Conservation (phyloP, 2,797 vertebrate species). For the Vultur gryphus region DNA sequence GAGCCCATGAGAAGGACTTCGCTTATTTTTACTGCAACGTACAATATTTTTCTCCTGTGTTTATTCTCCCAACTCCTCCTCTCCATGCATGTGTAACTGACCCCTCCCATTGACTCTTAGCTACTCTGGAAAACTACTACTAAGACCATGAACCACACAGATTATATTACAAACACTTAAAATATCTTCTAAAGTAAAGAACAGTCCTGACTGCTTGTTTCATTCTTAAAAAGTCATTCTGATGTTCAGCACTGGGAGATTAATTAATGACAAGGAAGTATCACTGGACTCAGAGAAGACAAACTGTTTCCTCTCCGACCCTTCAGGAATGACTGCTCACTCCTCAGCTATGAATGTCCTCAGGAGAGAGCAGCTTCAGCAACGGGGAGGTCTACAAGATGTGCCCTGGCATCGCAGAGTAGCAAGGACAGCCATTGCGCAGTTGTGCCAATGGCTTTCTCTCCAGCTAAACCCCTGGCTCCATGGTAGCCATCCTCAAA, state of each 20-base stretch:
- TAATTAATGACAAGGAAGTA: not conserved
- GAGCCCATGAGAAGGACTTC: not conserved
- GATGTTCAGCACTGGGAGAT: not conserved
- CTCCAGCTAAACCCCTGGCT: not conserved
- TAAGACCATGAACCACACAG: not conserved
- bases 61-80: not conserved
- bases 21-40: not conserved
- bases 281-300: not conserved
- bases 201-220: not conserved
- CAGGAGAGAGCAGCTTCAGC: not conserved
- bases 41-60: not conserved
- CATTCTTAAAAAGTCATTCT: not conserved
- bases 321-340: not conserved
- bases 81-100: not conserved
- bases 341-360: not conserved
- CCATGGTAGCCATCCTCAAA: not conserved
- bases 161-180: not conserved
- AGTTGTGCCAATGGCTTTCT: not conserved
- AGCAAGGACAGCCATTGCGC: accelerated
- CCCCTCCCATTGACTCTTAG: not conserved
- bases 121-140: not conserved
- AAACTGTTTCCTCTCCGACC: not conserved
- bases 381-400: not conserved
- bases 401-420: not conserved
- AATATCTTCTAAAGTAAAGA: not conserved